Percentiles rank a stretch among this genome's conserved stretches.
These are phyloP conservation scores for Bagarius yarrelli DNA, from an alignment of 2,113 vertebrate species.

Conservation along the genomic window DNA sequence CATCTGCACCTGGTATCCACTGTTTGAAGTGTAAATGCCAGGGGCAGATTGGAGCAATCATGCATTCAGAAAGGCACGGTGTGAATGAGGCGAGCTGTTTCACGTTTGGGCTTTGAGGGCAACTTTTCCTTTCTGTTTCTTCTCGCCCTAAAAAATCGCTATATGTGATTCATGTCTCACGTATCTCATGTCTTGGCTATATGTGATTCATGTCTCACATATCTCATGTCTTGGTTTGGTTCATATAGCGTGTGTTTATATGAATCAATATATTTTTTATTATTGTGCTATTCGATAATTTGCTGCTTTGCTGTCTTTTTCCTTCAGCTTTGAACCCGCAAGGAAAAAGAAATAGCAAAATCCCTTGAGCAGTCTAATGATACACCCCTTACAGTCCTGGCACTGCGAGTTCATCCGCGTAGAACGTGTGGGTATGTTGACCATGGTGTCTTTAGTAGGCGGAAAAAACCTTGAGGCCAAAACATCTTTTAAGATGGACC, in stretches of 20 bases:
- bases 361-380: constrained; percentile 22
- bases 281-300: neutral
- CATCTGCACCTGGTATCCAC: constrained; percentile 42
- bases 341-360: constrained; percentile 21
- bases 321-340: neutral
- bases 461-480: constrained; percentile 27
- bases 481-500: constrained; percentile 34
- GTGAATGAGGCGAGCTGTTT: constrained; percentile 7
- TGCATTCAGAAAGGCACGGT: constrained; percentile 40
- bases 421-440: constrained; percentile 34
- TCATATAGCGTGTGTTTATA: neutral
- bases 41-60: constrained; percentile 40
- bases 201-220: constrained; percentile 5
- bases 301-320: constrained; percentile 9
- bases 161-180: constrained; percentile 5
- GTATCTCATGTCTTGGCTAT: neutral
- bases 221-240: no score
- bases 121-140: constrained; percentile 1
- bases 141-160: neutral
- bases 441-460: constrained; percentile 35
- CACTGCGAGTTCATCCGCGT: constrained; percentile 33
- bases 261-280: neutral
- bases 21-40: constrained; percentile 55
- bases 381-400: constrained; percentile 22
- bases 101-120: constrained; percentile 7